phyloP scores from a whole-genome alignment of 2,797 vertebrate species.

The Champsocephalus esox region DNA sequence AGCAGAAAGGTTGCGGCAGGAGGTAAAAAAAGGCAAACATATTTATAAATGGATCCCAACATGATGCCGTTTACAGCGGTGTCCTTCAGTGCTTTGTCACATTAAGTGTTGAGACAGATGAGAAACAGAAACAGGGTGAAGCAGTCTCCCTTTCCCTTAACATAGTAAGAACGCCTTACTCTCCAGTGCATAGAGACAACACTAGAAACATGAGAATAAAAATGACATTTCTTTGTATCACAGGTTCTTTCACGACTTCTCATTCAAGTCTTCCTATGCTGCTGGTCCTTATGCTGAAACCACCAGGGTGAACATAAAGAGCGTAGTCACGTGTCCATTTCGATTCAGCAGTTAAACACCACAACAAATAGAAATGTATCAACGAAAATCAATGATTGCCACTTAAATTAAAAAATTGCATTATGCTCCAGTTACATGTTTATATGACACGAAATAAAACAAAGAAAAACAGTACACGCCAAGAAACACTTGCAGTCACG shows the following conservation, averaged over 20 bases:
- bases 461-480: constrained; percentile 29
- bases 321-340: constrained; percentile 59
- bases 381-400: constrained; percentile 57
- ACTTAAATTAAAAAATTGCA: constrained; percentile 73
- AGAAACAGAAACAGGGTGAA: constrained; percentile 39
- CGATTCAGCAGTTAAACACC: constrained; percentile 39
- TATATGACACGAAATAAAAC: constrained; percentile 51
- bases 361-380: constrained; percentile 67
- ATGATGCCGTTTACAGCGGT: constrained; percentile 55
- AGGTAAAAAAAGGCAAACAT: constrained; percentile 65
- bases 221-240: constrained; percentile 23
- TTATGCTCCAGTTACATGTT: constrained; percentile 72
- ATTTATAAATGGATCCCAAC: constrained; percentile 62
- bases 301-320: constrained; percentile 58
- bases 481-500: constrained; percentile 69
- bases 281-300: constrained; percentile 44
- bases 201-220: constrained; percentile 43
- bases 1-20: constrained; percentile 46
- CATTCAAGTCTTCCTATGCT: constrained; percentile 56
- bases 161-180: constrained; percentile 43
- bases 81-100: constrained; percentile 73
- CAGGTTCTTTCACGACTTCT: constrained; percentile 49
- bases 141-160: constrained; percentile 51
- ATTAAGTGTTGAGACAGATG: constrained; percentile 56
- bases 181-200: constrained; percentile 48